phyloP scores from a whole-genome alignment of 2,797 vertebrate genomes.

The Dipus sagitta region DNA sequence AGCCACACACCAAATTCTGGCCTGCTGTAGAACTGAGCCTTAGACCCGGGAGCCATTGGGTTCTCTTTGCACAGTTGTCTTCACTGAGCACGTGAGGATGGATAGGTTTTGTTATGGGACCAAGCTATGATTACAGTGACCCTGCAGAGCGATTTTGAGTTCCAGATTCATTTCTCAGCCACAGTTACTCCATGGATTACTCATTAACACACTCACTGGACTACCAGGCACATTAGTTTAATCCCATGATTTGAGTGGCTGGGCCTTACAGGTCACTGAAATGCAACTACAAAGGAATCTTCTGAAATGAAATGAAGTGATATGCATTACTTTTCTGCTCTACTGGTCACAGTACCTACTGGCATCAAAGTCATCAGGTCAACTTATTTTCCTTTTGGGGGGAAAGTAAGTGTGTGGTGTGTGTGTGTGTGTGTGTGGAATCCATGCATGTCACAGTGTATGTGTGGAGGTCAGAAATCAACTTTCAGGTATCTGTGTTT shows the following conservation, averaged over 20 bases:
- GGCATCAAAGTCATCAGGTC: background rate
- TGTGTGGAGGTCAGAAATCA: too few species aligned
- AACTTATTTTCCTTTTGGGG: background rate
- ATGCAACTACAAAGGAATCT: conserved; percentile 17
- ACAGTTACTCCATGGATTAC: background rate
- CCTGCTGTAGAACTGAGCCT: background rate
- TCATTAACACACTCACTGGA: background rate
- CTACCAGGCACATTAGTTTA: background rate
- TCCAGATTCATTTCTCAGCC: background rate
- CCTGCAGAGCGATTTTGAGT: background rate
- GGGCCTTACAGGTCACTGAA: background rate
- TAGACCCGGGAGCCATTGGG: background rate
- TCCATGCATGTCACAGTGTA: too few species aligned
- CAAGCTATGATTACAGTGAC: background rate
- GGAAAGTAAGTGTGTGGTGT: too few species aligned
- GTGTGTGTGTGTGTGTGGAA: too few species aligned
- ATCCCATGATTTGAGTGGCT: background rate
- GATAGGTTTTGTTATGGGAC: background rate
- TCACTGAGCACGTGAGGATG: background rate
- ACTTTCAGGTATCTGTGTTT: too few species aligned
- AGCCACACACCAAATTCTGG: conserved; percentile 36
- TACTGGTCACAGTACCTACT: background rate
- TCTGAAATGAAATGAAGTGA: background rate
- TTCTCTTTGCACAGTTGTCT: background rate
- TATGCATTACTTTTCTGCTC: background rate